These are phyloP conservation scores for Neopipo cinnamomea DNA, from an alignment of 2,113 vertebrate genomes.

Conservation along the genomic window DNA sequence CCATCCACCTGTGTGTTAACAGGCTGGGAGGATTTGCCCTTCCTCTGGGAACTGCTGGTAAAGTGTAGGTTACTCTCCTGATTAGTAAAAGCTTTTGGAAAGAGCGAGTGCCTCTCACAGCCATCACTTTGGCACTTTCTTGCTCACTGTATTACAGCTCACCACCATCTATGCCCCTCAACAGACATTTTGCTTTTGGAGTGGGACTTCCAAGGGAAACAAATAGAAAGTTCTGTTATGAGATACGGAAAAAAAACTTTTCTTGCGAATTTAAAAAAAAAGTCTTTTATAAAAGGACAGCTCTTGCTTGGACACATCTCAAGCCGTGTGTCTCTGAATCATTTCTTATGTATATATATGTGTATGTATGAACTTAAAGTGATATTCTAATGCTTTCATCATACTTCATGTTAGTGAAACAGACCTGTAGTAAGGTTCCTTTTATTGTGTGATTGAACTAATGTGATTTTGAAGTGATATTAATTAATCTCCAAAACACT, in stretches of 20 bases:
- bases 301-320: neutral
- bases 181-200: neutral
- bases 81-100: neutral
- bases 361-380: neutral
- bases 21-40: neutral
- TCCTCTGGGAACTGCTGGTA: constrained; percentile 10
- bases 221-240: neutral
- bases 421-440: constrained; percentile 11
- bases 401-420: neutral
- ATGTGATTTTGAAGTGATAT: neutral
- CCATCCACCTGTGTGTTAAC: neutral
- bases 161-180: neutral
- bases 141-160: neutral
- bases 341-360: neutral
- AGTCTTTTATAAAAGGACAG: neutral
- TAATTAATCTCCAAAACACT: neutral
- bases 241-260: neutral
- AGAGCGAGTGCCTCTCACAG: neutral
- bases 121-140: constrained; percentile 6
- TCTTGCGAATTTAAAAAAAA: neutral
- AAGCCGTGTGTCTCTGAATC: neutral
- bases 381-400: constrained; percentile 34
- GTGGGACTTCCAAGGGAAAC: neutral
- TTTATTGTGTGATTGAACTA: neutral
- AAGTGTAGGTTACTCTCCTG: neutral